Conservation (phyloP, 1,140 invertebrate species). For the Drosophila leontia region DNA sequence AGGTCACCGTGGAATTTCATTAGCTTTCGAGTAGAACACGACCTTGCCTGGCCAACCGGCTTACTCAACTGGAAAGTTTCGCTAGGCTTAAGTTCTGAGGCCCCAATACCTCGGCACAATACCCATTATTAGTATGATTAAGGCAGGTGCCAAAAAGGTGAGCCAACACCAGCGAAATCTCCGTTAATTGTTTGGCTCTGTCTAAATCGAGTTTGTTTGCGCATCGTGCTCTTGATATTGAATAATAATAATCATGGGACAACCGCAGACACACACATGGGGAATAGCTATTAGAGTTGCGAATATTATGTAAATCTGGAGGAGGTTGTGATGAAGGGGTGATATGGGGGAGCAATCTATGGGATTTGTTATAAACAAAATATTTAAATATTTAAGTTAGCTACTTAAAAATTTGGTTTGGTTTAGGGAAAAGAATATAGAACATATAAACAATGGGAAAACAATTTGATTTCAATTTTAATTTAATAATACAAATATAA, state of each 20-base stretch:
- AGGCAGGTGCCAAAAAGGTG: constrained; percentile 55
- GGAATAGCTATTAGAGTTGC: not conserved
- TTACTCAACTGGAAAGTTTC: constrained; percentile 62
- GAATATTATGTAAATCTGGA: constrained; percentile 50
- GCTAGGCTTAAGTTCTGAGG: constrained; percentile 33
- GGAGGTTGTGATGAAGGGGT: not conserved
- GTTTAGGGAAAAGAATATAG: no score
- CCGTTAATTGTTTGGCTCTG: constrained; percentile 59
- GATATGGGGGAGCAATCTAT: no score
- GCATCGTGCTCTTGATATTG: constrained; percentile 65
- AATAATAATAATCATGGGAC: constrained; percentile 76
- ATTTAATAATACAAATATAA: no score
- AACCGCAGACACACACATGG: constrained; percentile 3
- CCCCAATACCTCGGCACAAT: not conserved
- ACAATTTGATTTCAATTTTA: no score
- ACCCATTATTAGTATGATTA: constrained; percentile 2
- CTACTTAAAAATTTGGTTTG: not conserved
- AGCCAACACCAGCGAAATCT: constrained; percentile 57
- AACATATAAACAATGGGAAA: no score
- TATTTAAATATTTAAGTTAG: not conserved
- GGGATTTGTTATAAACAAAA: not conserved
- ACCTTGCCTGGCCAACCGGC: constrained; percentile 44
- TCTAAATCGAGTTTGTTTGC: constrained; percentile 47
- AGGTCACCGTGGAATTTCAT: constrained; percentile 42
- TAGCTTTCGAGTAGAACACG: constrained; percentile 25